Evolutionary conservation across 2,888 invertebrate genomes (phyloP), one percentile per base, ranked within the genome.

Genomic region (Cephus runcator): DNA sequence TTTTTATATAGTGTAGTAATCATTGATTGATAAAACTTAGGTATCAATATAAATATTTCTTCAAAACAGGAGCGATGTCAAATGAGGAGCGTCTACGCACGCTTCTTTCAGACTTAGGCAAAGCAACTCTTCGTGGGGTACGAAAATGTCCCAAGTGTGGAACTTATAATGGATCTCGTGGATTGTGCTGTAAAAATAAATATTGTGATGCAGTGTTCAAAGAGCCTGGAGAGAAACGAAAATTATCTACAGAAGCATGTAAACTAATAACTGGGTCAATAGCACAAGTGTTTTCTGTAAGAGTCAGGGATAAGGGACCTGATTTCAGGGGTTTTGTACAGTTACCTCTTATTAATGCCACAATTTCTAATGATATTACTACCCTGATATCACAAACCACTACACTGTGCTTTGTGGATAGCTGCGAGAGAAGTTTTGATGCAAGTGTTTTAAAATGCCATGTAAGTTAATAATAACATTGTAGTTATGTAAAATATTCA

Each of bases 321-420:
- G 95, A 96, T 80, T 94, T 94, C 77, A 92, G 96, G 69, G 96
- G 95, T 34, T 96, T 97, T 90, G 96, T 96, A 1, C 95, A 95
- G 81, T 84, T 91, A 73, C 90, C 91, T 11, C 71, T 88, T 69
- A 84, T 88, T 40, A 89, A 92, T 84, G 81, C 91, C 80, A 87
- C 90, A 4, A 83, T 92, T 36, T 88, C 90, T 12, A 88, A 91
- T 82, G 91, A 92, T 76, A 91, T 92, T 75, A 90, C 91, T 1
- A 88, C 90, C 11, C 84, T 91, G 12, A 89, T 91, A 68, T 87
- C 91, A n/a, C 90, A 91, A 81, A 92, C 90, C 23, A 89, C 92
- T 12, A 90, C 93, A 1, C 88, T 94, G 71, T 94, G 94, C 87
- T 94, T 94, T 87, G 93, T 94, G 2, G 93, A 93, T 80, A 92